Conservation (phyloP, 2,888 invertebrate species). For the Eilema sororculum region DNA sequence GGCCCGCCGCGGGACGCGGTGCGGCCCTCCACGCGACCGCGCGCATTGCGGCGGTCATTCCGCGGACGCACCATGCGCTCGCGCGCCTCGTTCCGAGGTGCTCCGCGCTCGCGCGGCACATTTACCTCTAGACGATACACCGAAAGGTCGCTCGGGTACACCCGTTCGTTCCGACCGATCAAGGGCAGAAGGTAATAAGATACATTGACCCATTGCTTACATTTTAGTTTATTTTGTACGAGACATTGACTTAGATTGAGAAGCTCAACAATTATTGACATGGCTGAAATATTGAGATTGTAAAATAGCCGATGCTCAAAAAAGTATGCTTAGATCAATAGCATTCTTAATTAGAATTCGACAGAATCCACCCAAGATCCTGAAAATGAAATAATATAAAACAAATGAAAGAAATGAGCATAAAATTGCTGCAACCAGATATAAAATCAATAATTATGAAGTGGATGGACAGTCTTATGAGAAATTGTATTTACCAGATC, state of each 20-base stretch:
- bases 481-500: conserved; percentile 9
- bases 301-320: conserved; percentile 26
- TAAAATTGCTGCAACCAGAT: conserved; percentile 7
- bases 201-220: conserved; percentile 62
- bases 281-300: conserved; percentile 29
- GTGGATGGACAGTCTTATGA: conserved; percentile 11
- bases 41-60: conserved; percentile 85
- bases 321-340: conserved; percentile 28
- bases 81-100: conserved; percentile 85
- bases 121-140: conserved; percentile 76
- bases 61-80: conserved; percentile 86
- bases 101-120: conserved; percentile 84
- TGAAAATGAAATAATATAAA: conserved; percentile 11
- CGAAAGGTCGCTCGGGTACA: conserved; percentile 77
- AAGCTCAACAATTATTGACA: conserved; percentile 25
- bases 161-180: conserved; percentile 79
- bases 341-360: conserved; percentile 10
- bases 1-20: conserved; percentile 80
- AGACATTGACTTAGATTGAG: conserved; percentile 33
- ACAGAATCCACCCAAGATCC: conserved; percentile 6
- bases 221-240: conserved; percentile 52
- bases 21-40: conserved; percentile 78
- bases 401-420: conserved; percentile 5
- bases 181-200: conserved; percentile 84
- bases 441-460: conserved; percentile 33